Evolutionary conservation across 2,113 vertebrate genomes (phyloP).

Genomic region (Arvicanthis niloticus): DNA sequence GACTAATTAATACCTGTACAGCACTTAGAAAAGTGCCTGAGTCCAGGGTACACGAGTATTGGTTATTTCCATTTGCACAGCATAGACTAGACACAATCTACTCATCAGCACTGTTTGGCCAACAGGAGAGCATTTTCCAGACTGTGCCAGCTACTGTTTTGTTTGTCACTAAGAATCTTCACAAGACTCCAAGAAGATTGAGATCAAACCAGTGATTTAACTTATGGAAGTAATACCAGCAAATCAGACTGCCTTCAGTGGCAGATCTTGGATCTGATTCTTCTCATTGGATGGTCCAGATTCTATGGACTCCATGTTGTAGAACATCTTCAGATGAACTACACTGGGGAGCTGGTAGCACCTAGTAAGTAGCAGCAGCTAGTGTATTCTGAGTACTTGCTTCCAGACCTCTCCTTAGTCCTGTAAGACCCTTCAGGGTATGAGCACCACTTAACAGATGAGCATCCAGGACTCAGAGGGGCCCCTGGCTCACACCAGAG

Average conservation of each 20-base stretch:
- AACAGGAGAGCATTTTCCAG: not conserved
- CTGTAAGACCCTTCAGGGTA: not conserved
- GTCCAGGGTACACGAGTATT: fast-evolving
- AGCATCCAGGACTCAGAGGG: not conserved
- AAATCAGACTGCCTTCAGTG: not conserved
- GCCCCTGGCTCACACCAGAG: not conserved
- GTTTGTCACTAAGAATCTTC: not conserved
- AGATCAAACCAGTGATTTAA: not conserved
- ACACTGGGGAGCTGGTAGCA: not conserved
- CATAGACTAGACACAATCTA: not conserved
- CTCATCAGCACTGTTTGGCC: not conserved
- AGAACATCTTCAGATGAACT: not conserved
- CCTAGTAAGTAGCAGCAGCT: not conserved
- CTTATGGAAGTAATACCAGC: not conserved
- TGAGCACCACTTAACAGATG: not conserved
- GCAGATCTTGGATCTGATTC: not conserved
- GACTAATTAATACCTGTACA: not conserved
- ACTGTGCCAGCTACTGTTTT: fast-evolving
- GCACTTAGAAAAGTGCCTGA: not conserved
- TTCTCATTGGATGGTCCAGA: not conserved
- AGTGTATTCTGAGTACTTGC: not conserved
- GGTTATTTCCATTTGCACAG: not conserved
- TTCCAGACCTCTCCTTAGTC: not conserved
- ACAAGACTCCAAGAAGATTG: not conserved
- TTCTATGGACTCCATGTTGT: not conserved